phyloP scores from a whole-genome alignment of 2,113 vertebrate genomes.

The Proteles cristata region DNA sequence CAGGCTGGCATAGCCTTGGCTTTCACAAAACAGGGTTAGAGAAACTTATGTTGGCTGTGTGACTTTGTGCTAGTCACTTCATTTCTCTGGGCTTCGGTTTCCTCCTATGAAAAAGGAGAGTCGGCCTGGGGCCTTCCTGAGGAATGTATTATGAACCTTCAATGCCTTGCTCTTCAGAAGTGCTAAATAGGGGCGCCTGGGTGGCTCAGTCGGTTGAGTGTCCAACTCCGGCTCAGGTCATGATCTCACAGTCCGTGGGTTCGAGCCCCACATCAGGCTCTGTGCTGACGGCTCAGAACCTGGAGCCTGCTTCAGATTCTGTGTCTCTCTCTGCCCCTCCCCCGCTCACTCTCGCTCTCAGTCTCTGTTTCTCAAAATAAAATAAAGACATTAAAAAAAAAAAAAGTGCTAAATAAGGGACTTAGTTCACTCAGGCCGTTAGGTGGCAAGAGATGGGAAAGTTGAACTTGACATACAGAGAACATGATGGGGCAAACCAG shows the following conservation, averaged over 20 bases:
- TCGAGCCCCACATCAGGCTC: no score
- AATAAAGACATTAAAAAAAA: no score
- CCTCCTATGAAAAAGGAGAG: not conserved
- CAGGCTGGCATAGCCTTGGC: not conserved
- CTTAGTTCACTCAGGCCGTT: not conserved
- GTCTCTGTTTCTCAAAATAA: no score
- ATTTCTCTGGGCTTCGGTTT: constrained; percentile 43
- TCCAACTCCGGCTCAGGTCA: no score
- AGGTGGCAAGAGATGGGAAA: not conserved
- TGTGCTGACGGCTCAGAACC: no score
- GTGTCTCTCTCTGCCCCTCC: no score
- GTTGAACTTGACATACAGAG: not conserved
- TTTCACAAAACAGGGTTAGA: not conserved
- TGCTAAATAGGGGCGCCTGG: not conserved
- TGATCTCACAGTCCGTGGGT: no score
- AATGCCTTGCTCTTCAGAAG: not conserved
- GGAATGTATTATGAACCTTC: not conserved
- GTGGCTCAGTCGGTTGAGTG: no score
- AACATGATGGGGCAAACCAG: not conserved
- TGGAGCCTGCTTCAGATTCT: no score
- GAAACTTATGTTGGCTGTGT: not conserved
- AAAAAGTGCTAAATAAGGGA: not conserved
- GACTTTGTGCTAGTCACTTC: not conserved
- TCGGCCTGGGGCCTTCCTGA: not conserved
- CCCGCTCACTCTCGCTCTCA: no score